A percentile compares a stretch with the other conserved stretches of the same genome.
These are phyloP conservation scores for Cotesia congregata DNA, from an alignment of 2,888 invertebrate species.

Conservation along the genomic window DNA sequence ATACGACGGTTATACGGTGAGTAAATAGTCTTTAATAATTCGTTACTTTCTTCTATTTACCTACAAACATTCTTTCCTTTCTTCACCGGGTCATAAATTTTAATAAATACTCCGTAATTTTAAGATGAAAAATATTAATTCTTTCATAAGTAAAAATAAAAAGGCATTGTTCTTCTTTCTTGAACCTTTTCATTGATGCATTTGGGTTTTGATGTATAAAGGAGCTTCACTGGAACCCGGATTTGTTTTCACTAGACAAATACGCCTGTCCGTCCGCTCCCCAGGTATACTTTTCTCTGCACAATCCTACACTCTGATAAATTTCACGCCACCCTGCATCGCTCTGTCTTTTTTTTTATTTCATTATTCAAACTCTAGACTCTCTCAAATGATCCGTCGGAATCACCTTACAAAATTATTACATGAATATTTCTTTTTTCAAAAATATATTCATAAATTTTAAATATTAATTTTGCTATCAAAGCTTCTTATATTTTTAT, in stretches of 20 bases:
- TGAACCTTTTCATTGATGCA: conserved; percentile 10
- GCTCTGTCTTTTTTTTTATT: conserved; percentile 19
- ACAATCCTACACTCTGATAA: background rate
- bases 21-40: conserved; percentile 54
- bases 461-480: no score
- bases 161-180: conserved; percentile 28
- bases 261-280: conserved; percentile 55
- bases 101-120: no score
- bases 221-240: conserved; percentile 43
- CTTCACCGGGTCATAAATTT: no score
- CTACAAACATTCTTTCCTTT: no score
- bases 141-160: conserved; percentile 4
- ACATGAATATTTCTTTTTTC: no score
- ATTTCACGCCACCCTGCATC: background rate
- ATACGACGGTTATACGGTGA: conserved; percentile 93
- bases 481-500: no score
- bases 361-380: conserved; percentile 22
- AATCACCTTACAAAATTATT: background rate
- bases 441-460: no score
- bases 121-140: background rate
- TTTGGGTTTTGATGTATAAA: conserved; percentile 31
- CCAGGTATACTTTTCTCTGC: conserved; percentile 43
- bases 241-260: conserved; percentile 56
- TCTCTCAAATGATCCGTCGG: conserved; percentile 16
- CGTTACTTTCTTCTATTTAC: background rate